Evolutionary conservation across 2,888 invertebrate species (phyloP), one percentile per base, ranked within the genome.

Genomic region (Eucriotettix oculatus): DNA sequence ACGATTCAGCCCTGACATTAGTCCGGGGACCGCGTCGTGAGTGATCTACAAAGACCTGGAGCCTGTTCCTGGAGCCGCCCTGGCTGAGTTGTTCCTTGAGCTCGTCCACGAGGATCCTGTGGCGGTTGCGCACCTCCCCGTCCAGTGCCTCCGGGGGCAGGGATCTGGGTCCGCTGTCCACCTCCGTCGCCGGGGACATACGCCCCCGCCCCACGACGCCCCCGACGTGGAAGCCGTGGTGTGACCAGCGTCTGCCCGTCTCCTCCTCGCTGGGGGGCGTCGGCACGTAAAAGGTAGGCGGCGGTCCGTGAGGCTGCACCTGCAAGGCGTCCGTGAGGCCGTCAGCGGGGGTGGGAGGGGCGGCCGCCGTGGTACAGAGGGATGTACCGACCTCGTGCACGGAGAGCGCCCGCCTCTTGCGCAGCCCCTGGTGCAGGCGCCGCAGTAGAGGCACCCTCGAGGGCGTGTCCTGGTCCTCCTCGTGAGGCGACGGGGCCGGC

Each of bases 341-440:
- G n/a, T n/a, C n/a, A n/a, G n/a, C n/a, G n/a, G n/a, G n/a, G n/a
- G n/a, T n/a, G n/a, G n/a, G n/a, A n/a, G n/a, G n/a, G n/a, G n/a
- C n/a, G n/a, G n/a, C n/a, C n/a, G n/a, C n/a, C n/a, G n/a, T n/a
- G n/a, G n/a, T n/a, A n/a, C n/a, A n/a, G n/a, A n/a, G n/a, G n/a
- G n/a, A n/a, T n/a, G n/a, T n/a, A n/a, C n/a, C n/a, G 14, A 85
- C 83, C 67, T 86, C 85, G 66, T 85, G 83, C 12, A 85, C 85
- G 57, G 85, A 85, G 41, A 85, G 69, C 1, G 85, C 83, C 65
- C 85, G 76, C 58, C 85, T 75, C 67, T 78, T 79, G 56, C 85
- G 75, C 61, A 86, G 72, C 0, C 86, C 86, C 12, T 84, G 83
- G 61, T 86, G 84, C 61, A 86, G 79, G 68, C 85, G 81, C 62